Evolutionary conservation across 2,797 vertebrate species (phyloP).

Genomic region (Hydrophis major): DNA sequence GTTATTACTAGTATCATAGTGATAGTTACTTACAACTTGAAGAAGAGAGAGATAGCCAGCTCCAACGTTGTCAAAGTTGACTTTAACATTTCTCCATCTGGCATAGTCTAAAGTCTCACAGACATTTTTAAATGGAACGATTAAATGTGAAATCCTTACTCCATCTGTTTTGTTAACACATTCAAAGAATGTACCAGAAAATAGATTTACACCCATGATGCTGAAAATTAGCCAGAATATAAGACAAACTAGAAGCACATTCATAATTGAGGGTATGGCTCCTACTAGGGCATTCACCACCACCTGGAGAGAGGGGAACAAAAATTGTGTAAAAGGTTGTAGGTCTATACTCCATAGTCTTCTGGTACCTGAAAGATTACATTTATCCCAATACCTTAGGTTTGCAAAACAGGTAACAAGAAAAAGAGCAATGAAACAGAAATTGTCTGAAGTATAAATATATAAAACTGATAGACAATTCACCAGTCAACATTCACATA

Average conservation of each 20-base stretch:
- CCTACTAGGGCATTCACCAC: conserved; percentile 96
- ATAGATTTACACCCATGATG: conserved; percentile 97
- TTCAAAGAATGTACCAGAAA: conserved; percentile 86
- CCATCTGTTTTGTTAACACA: conserved; percentile 76
- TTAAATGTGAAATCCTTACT: rapidly evolving
- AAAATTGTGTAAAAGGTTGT: neutral
- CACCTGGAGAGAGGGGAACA: conserved; percentile 76
- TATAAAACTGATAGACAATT: neutral
- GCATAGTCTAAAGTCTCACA: conserved; percentile 68
- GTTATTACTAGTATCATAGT: conserved; percentile 20
- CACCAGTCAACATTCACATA: neutral
- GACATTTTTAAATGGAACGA: conserved; percentile 48
- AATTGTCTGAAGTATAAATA: neutral
- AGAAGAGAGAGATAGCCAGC: conserved; percentile 92
- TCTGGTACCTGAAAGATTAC: neutral
- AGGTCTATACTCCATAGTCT: neutral
- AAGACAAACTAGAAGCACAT: conserved; percentile 96
- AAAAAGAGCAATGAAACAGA: neutral
- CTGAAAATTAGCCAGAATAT: conserved; percentile 99
- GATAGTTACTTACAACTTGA: conserved; percentile 86
- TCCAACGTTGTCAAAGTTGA: conserved; percentile 96
- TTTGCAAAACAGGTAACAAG: neutral
- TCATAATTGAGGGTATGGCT: conserved; percentile 98
- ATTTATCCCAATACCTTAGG: neutral
- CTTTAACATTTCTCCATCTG: conserved; percentile 85